Evolutionary conservation across 2,113 vertebrate genomes (phyloP).

Genomic region (Oncorhynchus gorbuscha): DNA sequence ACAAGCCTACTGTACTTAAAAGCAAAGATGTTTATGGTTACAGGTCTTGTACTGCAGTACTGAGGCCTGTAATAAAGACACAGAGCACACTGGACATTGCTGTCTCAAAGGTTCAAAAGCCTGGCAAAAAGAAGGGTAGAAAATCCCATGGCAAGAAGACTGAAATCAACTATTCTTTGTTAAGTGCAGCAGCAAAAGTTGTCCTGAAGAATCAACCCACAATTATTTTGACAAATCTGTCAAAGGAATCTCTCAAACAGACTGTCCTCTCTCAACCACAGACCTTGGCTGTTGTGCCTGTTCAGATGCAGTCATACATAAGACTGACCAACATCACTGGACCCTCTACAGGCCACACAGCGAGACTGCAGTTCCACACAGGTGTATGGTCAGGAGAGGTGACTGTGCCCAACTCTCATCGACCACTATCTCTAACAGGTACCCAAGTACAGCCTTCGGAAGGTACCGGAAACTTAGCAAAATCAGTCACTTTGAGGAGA

Average conservation of each 20-base stretch:
- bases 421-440: conserved; percentile 8
- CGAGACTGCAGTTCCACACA: conserved; percentile 30
- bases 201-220: conserved; percentile 35
- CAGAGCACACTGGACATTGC: conserved; percentile 5
- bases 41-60: conserved; percentile 74
- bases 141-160: conserved; percentile 20
- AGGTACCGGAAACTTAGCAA: conserved; percentile 34
- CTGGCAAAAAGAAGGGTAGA: conserved; percentile 7
- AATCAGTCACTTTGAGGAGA: conserved; percentile 30
- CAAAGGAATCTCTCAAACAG: conserved; percentile 26
- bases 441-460: conserved; percentile 15
- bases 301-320: conserved; percentile 21
- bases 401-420: conserved; percentile 6
- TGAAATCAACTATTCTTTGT: conserved; percentile 30
- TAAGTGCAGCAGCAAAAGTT: conserved; percentile 30
- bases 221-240: conserved; percentile 37
- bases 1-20: conserved; percentile 79
- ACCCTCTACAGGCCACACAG: conserved; percentile 28
- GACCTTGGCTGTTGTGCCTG: neutral
- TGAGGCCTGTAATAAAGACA: conserved; percentile 41
- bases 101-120: conserved; percentile 9
- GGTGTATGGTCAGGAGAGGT: conserved; percentile 14
- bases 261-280: conserved; percentile 12
- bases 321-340: conserved; percentile 33
- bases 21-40: conserved; percentile 85